phyloP scores from a whole-genome alignment of 2,888 invertebrate species.

The Charanyca ferruginea region DNA sequence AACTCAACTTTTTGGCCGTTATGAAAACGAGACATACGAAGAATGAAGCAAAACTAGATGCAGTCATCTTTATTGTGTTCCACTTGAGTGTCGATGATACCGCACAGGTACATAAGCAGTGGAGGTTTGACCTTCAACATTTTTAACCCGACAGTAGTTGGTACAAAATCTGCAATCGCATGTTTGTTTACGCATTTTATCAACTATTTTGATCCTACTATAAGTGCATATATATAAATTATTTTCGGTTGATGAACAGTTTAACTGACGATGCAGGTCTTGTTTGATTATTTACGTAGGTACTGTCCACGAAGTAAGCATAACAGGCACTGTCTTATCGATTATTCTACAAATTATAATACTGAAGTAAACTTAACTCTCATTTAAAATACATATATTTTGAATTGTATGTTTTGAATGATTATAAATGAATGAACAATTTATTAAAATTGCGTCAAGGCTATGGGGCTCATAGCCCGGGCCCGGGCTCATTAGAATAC shows the following conservation, averaged over 20 bases:
- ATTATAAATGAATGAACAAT: no score
- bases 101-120: no score
- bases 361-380: no score
- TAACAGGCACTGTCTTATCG: no score
- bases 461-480: no score
- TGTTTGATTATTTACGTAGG: not conserved
- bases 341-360: no score
- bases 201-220: not conserved
- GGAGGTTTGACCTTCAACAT: no score
- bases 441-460: not conserved
- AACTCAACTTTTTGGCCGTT: conserved; percentile 20
- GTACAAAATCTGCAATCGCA: not conserved
- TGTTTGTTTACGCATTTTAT: not conserved
- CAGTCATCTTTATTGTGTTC: not conserved
- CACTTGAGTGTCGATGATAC: no score
- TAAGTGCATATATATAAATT: not conserved
- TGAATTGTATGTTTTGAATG: no score
- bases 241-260: not conserved
- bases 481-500: not conserved
- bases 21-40: not conserved
- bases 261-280: not conserved
- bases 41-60: not conserved
- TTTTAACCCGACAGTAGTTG: no score
- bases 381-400: no score
- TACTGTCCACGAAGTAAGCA: no score